Base-by-base conservation (phyloP, 2,113 vertebrate genomes). In the Callorhinus ursinus region DNA sequence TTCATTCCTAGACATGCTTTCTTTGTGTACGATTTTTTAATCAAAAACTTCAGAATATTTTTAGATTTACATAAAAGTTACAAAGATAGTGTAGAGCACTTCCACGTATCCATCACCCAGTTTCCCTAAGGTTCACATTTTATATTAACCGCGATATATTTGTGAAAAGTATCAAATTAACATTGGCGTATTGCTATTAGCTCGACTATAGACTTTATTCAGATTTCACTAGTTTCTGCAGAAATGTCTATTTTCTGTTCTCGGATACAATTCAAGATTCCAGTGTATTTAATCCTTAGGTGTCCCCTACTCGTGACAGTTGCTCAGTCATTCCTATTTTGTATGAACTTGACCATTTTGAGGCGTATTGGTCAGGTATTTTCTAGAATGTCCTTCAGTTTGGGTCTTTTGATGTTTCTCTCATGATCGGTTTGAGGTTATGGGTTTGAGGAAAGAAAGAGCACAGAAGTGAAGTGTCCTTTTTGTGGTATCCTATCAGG, bases 141-240 rank as follows among this genome's bases (percentile, higher is more conserved):
- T 77, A 59, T 1, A 84, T 46, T 84, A 69, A 61, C 8, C 4
- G 46, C 33, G 28, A 76, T 59, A 36, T 2, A 46, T 71, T 89
- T 95, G 39, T 36, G 3, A 86, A 94, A 96, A 72, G 46, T 74
- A 51, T 76, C 36, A 94, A 69, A 65, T 63, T 82, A 91, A 39
- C 3, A 24, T 18, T 46, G 8, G 24, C 71, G 0, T 22, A 4
- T 74, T 53, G 15, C 31, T 88, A 39, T 36, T 74, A 86, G 55
- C 42, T 77, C 61, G 53, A 72, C n/a, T 55, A 6, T 0, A 88
- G 28, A 24, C 19, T 89, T 93, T 59, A 33, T 65, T 87, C 67
- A 36, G 10, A 83, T 61, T 84, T 90, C 33, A 80, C 4, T 26
- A n/a, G 1, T 71, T 90, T 93, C 42, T 80, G 51, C 28, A 42